These are phyloP conservation scores for Neoitamus cyanurus DNA, from an alignment of 2,888 invertebrate species.

Conservation along the genomic window DNA sequence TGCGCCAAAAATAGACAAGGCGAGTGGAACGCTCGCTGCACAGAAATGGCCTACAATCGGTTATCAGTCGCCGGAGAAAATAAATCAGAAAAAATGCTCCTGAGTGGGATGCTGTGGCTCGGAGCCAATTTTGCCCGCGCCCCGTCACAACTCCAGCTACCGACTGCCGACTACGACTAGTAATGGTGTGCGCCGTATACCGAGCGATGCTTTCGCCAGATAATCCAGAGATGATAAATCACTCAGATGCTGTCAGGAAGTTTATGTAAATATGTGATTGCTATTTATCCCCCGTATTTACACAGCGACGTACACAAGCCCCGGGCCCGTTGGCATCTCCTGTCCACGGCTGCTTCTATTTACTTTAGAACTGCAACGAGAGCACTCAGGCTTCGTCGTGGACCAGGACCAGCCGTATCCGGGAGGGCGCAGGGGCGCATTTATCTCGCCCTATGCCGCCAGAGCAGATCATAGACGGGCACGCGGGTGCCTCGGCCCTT, in stretches of 20 bases:
- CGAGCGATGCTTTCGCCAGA: slow-evolving; percentile 37
- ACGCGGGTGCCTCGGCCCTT: not conserved
- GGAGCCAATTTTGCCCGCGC: not conserved
- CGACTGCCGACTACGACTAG: not conserved
- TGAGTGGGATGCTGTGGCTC: slow-evolving; percentile 41
- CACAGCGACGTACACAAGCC: not conserved
- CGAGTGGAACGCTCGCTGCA: slow-evolving; percentile 15
- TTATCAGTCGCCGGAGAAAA: slow-evolving; percentile 32
- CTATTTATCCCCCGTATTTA: slow-evolving; percentile 39
- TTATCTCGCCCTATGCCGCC: not conserved
- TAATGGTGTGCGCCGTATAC: not conserved
- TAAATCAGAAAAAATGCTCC: slow-evolving; percentile 36
- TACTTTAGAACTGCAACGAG: not conserved
- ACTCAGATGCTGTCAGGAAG: slow-evolving; percentile 46
- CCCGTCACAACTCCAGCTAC: not conserved
- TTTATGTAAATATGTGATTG: slow-evolving; percentile 45
- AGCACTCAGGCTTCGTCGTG: not conserved
- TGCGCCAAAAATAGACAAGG: slow-evolving; percentile 35
- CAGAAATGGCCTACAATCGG: slow-evolving; percentile 41
- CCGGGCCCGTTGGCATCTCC: not conserved
- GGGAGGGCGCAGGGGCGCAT: not conserved
- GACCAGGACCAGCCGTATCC: not conserved
- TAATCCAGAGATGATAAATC: slow-evolving; percentile 45
- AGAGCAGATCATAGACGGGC: not conserved
- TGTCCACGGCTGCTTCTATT: slow-evolving; percentile 18